Conservation (phyloP, 2,888 invertebrate species). For the Phymatocera aterrima region DNA sequence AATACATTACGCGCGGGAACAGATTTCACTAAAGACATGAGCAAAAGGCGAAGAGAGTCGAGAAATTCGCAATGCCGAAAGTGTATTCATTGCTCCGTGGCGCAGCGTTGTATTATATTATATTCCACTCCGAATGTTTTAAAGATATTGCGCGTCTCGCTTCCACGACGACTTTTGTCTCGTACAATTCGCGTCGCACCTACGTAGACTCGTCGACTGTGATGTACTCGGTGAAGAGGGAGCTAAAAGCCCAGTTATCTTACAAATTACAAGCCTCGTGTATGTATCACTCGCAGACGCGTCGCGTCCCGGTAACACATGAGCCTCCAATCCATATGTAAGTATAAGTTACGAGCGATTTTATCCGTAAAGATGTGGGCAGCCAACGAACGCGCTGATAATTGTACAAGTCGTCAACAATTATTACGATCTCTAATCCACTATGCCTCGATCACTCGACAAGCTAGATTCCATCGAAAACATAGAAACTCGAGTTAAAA, state of each 20-base stretch:
- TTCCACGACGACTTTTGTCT: too few relatives aligned
- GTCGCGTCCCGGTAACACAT: too few relatives aligned
- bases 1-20: too few relatives aligned
- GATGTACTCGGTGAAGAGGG: background rate
- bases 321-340: background rate
- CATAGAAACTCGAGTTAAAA: too few relatives aligned
- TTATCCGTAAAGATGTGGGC: background rate
- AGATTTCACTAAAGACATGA: too few relatives aligned
- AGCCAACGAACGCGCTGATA: constrained; percentile 14
- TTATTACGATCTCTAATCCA: background rate
- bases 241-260: background rate
- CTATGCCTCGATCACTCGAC: background rate
- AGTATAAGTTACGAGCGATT: background rate
- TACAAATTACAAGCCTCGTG: constrained; percentile 1
- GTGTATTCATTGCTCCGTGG: background rate
- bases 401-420: constrained; percentile 1
- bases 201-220: background rate
- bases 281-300: background rate
- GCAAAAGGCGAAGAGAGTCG: background rate
- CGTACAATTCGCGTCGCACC: background rate
- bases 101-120: background rate
- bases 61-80: constrained; percentile 1
- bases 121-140: background rate
- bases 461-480: background rate
- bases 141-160: background rate